A percentile compares a stretch with the other conserved stretches of the same genome.
These are phyloP conservation scores for Spilosoma lubricipeda DNA, from an alignment of 2,888 invertebrate genomes.

Conservation along the genomic window DNA sequence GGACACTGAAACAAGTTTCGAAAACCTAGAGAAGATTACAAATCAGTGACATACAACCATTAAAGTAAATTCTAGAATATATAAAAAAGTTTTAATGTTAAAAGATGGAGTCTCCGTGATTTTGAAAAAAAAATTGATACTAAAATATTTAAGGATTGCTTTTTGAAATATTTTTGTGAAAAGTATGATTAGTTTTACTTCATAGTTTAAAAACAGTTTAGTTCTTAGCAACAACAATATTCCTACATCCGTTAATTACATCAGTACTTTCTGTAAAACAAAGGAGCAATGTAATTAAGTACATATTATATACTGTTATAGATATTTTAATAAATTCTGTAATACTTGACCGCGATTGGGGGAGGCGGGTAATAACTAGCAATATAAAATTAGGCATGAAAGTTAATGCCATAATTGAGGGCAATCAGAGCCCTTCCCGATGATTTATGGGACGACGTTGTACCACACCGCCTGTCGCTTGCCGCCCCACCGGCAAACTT, in stretches of 20 bases:
- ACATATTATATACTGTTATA: conserved; percentile 10
- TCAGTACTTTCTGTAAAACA: neutral
- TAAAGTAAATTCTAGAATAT: too few species aligned
- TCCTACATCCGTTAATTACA: neutral
- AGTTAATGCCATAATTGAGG: conserved; percentile 84
- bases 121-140: neutral
- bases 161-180: neutral
- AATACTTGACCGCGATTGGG: conserved; percentile 61
- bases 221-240: too few species aligned
- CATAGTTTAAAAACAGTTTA: neutral
- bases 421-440: conserved; percentile 81
- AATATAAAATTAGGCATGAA: conserved; percentile 80
- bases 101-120: neutral
- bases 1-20: too few species aligned
- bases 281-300: neutral
- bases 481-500: conserved; percentile 37
- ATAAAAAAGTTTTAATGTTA: neutral
- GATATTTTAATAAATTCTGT: conserved; percentile 42
- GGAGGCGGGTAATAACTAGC: conserved; percentile 59
- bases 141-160: neutral
- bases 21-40: too few species aligned
- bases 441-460: conserved; percentile 72
- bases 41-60: too few species aligned
- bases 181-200: neutral
- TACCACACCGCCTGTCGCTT: conserved; percentile 33